Percentiles rank a stretch among this genome's conserved stretches.
Evolutionary conservation across 2,888 invertebrate genomes (phyloP).

Genomic region (Polietes domitor): DNA sequence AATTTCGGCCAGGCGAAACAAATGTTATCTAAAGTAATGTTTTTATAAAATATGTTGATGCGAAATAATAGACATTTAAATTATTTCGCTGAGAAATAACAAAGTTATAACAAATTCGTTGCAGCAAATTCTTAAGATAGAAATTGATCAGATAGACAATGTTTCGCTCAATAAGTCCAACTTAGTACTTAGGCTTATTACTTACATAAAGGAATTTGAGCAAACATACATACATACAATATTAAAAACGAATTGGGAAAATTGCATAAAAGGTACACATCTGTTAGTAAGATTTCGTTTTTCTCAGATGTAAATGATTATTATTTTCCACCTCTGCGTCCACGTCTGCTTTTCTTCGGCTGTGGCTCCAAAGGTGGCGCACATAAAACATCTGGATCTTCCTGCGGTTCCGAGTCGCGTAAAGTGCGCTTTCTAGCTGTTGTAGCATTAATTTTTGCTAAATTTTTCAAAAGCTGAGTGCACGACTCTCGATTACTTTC

Average conservation of each 20-base stretch:
- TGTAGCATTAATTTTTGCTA: constrained; percentile 73
- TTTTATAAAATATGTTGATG: too few relatives aligned
- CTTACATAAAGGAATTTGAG: neutral
- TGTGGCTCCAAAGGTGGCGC: constrained; percentile 52
- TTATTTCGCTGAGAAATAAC: too few relatives aligned
- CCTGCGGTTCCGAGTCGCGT: constrained; percentile 65
- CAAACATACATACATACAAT: neutral
- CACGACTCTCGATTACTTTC: constrained; percentile 71
- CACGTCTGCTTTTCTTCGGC: constrained; percentile 68
- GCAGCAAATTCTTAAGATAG: too few relatives aligned
- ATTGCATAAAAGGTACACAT: neutral
- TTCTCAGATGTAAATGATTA: neutral
- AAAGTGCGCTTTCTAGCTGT: constrained; percentile 70
- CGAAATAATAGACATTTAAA: too few relatives aligned
- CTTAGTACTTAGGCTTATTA: too few relatives aligned
- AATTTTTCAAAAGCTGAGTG: constrained; percentile 72
- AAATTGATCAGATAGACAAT: too few relatives aligned
- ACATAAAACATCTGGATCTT: constrained; percentile 62
- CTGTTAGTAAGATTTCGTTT: neutral
- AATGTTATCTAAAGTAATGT: too few relatives aligned
- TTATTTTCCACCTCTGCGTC: constrained; percentile 58
- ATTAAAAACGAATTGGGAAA: neutral
- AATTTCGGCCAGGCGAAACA: too few relatives aligned
- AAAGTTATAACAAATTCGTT: too few relatives aligned
- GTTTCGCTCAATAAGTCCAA: too few relatives aligned